phyloP scores from a whole-genome alignment of 1,140 invertebrate genomes.

The Apis laboriosa region DNA sequence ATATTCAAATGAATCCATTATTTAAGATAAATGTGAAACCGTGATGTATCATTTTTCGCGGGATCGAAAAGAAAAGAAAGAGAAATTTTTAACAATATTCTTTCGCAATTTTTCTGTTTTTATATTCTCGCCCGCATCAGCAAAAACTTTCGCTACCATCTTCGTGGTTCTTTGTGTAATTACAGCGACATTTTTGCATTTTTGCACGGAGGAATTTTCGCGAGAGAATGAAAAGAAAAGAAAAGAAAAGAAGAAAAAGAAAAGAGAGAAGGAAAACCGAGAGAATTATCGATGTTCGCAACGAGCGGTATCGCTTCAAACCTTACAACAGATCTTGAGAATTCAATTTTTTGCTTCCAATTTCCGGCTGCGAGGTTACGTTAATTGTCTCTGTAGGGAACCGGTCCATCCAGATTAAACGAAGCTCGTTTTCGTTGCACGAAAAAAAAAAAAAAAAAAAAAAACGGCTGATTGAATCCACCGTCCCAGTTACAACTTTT shows the following conservation, averaged over 20 bases:
- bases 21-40: too few relatives aligned
- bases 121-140: too few relatives aligned
- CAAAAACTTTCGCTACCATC: background rate
- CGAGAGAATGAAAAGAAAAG: too few relatives aligned
- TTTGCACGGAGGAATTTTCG: too few relatives aligned
- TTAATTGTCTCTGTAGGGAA: conserved; percentile 34
- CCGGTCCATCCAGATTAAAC: conserved; percentile 18
- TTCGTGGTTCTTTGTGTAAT: background rate
- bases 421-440: conserved; percentile 2
- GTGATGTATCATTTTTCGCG: too few relatives aligned
- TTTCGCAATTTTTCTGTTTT: too few relatives aligned
- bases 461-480: conserved; percentile 27
- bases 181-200: background rate
- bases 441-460: conserved; percentile 27
- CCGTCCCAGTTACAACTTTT: background rate
- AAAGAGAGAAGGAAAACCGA: background rate
- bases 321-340: conserved; percentile 23
- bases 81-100: too few relatives aligned
- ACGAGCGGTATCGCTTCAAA: background rate
- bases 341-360: conserved; percentile 12
- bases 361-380: conserved; percentile 15
- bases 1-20: too few relatives aligned
- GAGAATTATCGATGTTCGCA: conserved; percentile 7
- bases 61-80: too few relatives aligned
- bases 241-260: background rate